Evolutionary conservation across 92 coral and sea anemone genomes (phyloP).

Genomic region (Epizoanthus stellaris): DNA sequence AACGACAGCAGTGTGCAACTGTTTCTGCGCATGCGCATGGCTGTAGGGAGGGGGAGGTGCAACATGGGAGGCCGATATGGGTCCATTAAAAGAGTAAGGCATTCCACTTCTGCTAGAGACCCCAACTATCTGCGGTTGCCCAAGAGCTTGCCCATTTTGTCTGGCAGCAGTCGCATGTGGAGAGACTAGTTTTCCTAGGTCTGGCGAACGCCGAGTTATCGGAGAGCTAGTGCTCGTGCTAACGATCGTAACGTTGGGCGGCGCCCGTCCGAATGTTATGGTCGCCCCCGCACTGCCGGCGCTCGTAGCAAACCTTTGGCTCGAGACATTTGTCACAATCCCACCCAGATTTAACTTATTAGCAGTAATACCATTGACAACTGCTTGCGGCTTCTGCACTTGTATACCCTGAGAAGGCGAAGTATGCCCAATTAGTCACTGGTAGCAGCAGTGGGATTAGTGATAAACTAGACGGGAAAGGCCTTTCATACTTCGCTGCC

Average conservation of each 20-base stretch:
- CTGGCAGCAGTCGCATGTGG: conserved; percentile 7
- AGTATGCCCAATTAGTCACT: background rate
- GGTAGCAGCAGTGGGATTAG: background rate
- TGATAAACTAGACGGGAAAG: background rate
- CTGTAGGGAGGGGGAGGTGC: conserved; percentile 40
- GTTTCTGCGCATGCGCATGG: conserved; percentile 15
- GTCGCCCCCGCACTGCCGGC: conserved; percentile 83
- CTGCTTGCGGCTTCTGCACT: conserved; percentile 50
- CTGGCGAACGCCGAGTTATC: conserved; percentile 31
- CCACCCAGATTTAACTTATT: conserved; percentile 59
- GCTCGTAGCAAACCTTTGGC: conserved; percentile 82
- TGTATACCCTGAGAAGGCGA: conserved; percentile 64
- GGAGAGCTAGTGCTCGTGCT: conserved; percentile 66
- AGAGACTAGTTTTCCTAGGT: conserved; percentile 14
- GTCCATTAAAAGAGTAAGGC: conserved; percentile 16
- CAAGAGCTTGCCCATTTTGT: conserved; percentile 25
- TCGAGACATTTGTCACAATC: conserved; percentile 85
- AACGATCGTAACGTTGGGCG: conserved; percentile 76
- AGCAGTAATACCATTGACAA: conserved; percentile 29
- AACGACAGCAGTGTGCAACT: conserved; percentile 12
- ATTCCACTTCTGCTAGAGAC: conserved; percentile 17
- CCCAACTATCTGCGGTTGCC: background rate
- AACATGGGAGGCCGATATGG: background rate
- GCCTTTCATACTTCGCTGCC: background rate
- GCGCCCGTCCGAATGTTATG: conserved; percentile 85